A percentile compares a stretch with the other conserved stretches of the same genome.
Conservation (phyloP, 2,113 vertebrate species). For the Rhinogobius similis region DNA sequence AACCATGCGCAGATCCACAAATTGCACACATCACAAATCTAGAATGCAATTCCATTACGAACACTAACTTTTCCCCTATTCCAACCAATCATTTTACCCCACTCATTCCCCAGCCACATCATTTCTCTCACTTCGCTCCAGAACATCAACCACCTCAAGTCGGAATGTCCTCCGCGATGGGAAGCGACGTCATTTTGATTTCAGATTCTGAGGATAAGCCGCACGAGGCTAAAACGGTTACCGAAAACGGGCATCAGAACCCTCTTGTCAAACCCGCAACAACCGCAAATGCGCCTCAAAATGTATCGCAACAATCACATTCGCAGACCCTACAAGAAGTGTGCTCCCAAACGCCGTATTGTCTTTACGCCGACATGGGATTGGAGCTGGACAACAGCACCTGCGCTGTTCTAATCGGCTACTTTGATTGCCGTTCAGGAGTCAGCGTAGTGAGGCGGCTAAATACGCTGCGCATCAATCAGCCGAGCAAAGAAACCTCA, state of each 20-base stretch:
- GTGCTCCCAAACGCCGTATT: constrained; percentile 55
- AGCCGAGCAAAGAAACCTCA: constrained; percentile 7
- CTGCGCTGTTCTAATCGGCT: constrained; percentile 64
- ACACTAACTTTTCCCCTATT: not conserved
- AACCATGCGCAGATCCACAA: not conserved
- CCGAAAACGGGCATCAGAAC: not conserved
- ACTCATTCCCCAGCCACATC: not conserved
- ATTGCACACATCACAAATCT: not conserved
- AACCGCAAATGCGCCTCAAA: not conserved
- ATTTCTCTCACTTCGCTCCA: not conserved
- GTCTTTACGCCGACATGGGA: constrained; percentile 66
- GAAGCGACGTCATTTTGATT: constrained; percentile 12
- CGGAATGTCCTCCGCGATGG: not conserved
- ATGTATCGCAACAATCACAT: constrained; percentile 7
- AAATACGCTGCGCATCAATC: constrained; percentile 17
- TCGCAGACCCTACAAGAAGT: not conserved
- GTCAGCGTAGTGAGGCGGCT: constrained; percentile 52
- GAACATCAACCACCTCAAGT: not conserved
- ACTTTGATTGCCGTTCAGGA: constrained; percentile 51
- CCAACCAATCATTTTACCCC: not conserved
- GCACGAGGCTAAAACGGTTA: not conserved
- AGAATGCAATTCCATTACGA: not conserved
- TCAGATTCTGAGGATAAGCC: constrained; percentile 45
- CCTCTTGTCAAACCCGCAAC: not conserved
- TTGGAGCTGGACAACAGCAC: constrained; percentile 45